Evolutionary conservation across 2,888 invertebrate species (phyloP), one percentile per base, ranked within the genome.

Genomic region (Leptodirus hochenwartii): DNA sequence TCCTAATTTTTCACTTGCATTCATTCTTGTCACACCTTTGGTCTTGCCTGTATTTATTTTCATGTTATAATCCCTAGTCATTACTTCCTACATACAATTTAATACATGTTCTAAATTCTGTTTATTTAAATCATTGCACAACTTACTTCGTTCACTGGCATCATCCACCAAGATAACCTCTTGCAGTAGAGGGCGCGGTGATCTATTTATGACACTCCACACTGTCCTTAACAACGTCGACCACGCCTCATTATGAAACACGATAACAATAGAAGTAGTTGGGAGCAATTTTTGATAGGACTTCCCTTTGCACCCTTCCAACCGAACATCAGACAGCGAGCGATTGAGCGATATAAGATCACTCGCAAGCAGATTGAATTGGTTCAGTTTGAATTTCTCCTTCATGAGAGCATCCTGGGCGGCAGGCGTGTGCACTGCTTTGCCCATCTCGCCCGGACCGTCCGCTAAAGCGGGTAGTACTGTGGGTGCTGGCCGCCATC

Each of bases 211-310:
- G 16, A 88, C 91, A 51, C 91, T 93, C 80, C 90, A 88, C 20
- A 96, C 87, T 0, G 96, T 96, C 29, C 96, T 65, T 37, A 96
- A 63, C 12, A 98, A 65, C 0, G 96, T 98, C 24, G 88, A 78
- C 95, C 95, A 96, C 1, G 96, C 96, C 56, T 98, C 96, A 56
- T 98, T 98, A 62, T 98, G 96, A 61, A 98, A 98, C 30, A 98
- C 96, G 46, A 98, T 93, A 36, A 98, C 90, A 45, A 98, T 87
- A 46, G 90, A 88, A 13, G 95, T 93, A 23, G 82, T 76, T 4
- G 95, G 95, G 46, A 96, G 63, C 39, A 77, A 61, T 26, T 67
- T 64, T 22, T 78, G 71, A 54, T 87, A 82, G 32, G 58, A 61
- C 53, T 87, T 88, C 43, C 61, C 66, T 54, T 77, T 80, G 54